phyloP scores from a whole-genome alignment of 2,888 invertebrate genomes.

The Amphipoea lucens region DNA sequence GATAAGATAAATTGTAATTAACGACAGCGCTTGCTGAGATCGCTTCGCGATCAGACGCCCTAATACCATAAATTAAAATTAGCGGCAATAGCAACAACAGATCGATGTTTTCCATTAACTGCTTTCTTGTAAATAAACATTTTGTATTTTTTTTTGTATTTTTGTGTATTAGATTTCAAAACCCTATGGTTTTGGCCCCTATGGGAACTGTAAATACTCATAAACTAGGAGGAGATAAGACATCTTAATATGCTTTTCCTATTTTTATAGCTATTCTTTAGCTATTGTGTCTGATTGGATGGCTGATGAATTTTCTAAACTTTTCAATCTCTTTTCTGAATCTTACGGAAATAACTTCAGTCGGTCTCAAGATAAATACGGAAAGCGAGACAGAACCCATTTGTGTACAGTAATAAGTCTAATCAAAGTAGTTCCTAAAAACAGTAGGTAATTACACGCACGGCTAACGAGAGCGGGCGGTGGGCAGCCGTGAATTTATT shows the following conservation, averaged over 20 bases:
- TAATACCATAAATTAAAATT: slow-evolving; percentile 90
- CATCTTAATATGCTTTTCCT: not conserved
- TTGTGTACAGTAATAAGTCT: slow-evolving; percentile 65
- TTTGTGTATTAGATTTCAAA: slow-evolving; percentile 42
- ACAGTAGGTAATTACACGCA: slow-evolving; percentile 84
- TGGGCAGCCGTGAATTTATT: slow-evolving; percentile 76
- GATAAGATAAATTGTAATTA: slow-evolving; percentile 61
- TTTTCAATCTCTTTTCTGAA: not conserved
- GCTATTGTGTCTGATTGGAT: not conserved
- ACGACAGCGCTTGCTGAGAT: slow-evolving; percentile 80
- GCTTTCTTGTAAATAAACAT: slow-evolving; percentile 51
- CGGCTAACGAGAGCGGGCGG: slow-evolving; percentile 80
- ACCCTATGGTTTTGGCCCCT: too few relatives aligned
- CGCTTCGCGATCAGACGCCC: slow-evolving; percentile 80
- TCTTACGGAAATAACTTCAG: slow-evolving; percentile 33
- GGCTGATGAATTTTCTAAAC: not conserved
- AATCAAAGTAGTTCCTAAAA: slow-evolving; percentile 81
- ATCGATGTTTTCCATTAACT: slow-evolving; percentile 86
- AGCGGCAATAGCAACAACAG: slow-evolving; percentile 73
- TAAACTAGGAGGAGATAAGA: slow-evolving; percentile 2
- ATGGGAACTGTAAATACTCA: slow-evolving; percentile 6
- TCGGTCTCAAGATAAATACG: slow-evolving; percentile 45
- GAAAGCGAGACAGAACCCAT: slow-evolving; percentile 50
- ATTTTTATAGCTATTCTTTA: not conserved
- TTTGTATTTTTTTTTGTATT: too few relatives aligned